Evolutionary conservation across 1,140 invertebrate genomes (phyloP).

Genomic region (Steinernema khuongi): DNA sequence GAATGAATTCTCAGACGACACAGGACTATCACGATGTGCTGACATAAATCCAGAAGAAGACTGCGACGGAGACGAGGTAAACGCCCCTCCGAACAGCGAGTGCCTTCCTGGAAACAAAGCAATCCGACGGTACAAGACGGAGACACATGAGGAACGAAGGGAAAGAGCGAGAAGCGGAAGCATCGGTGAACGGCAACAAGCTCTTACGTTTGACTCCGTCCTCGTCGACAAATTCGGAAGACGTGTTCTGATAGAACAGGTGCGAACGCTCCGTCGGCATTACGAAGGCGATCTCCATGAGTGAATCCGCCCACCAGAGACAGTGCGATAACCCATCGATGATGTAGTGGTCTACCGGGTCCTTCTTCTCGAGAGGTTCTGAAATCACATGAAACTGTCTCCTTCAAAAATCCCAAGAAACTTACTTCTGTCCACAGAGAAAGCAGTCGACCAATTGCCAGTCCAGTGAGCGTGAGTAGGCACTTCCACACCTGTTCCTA

Average conservation of each 20-base stretch:
- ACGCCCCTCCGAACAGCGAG: background rate
- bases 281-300: conserved; percentile 51
- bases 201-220: background rate
- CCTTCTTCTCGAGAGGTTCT: conserved; percentile 31
- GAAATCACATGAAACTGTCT: conserved; percentile 19
- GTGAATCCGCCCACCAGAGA: conserved; percentile 46
- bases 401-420: background rate
- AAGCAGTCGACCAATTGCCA: conserved; percentile 52
- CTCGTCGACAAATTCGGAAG: background rate
- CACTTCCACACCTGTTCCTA: conserved; percentile 47
- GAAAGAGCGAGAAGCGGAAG: background rate
- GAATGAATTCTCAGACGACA: background rate
- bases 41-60: background rate
- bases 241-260: background rate
- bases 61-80: background rate
- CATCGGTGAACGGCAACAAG: background rate
- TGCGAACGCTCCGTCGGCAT: conserved; percentile 47
- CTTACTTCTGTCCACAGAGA: conserved; percentile 35
- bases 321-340: conserved; percentile 49
- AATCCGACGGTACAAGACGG: background rate
- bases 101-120: background rate
- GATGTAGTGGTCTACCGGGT: conserved; percentile 39
- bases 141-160: background rate
- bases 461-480: conserved; percentile 44
- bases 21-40: background rate